Evolutionary conservation across 2,113 vertebrate species (phyloP).

Genomic region (Bambusicola thoracicus): DNA sequence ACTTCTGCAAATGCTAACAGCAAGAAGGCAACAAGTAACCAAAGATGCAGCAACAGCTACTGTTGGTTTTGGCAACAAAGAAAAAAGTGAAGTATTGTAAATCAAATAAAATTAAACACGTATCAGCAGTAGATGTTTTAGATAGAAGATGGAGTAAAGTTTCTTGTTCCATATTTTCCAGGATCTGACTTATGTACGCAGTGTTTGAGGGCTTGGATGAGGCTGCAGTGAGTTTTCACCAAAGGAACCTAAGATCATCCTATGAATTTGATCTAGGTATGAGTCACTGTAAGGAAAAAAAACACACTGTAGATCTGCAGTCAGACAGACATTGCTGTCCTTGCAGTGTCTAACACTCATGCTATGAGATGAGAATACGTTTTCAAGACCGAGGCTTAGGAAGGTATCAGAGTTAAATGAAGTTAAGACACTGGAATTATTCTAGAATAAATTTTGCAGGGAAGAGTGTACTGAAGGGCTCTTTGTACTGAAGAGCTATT

Average conservation of each 20-base stretch:
- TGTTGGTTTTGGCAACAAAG: slow-evolving; percentile 57
- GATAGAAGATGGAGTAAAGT: neutral
- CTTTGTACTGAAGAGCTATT: no score
- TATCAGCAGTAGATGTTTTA: slow-evolving; percentile 33
- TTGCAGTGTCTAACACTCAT: neutral
- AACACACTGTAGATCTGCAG: neutral
- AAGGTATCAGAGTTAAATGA: neutral
- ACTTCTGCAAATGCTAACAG: neutral
- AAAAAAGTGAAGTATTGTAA: slow-evolving; percentile 49
- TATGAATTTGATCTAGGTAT: neutral
- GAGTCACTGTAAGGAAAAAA: neutral
- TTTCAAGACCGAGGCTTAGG: neutral
- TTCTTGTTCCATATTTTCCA: neutral
- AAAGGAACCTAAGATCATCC: neutral
- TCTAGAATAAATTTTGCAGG: neutral
- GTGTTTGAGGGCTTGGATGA: neutral
- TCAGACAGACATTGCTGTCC: neutral
- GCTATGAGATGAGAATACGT: neutral
- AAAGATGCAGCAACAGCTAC: slow-evolving; percentile 54
- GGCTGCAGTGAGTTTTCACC: neutral
- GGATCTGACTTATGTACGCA: neutral
- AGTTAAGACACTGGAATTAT: neutral
- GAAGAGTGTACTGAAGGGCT: neutral
- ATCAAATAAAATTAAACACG: slow-evolving; percentile 63
- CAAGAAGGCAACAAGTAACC: neutral